Evolutionary conservation across 2,797 vertebrate genomes (phyloP).

Genomic region (Onychomys arenicola): DNA sequence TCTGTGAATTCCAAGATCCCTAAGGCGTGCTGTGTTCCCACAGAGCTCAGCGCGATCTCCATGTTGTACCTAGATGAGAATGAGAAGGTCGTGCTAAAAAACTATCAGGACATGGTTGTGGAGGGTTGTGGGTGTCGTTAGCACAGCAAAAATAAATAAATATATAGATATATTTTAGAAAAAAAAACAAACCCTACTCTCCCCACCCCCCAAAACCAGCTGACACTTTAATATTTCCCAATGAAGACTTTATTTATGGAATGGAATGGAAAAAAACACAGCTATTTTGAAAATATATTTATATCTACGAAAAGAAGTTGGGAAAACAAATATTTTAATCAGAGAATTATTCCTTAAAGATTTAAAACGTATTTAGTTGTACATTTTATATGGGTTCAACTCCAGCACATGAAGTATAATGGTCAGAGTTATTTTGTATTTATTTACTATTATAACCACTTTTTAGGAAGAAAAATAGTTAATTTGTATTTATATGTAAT

Average conservation of each 20-base stretch:
- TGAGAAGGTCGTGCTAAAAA: constrained; percentile 99
- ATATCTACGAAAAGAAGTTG: constrained; percentile 97
- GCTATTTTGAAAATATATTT: constrained; percentile 99
- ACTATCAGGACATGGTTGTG: constrained; percentile 99
- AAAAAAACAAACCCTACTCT: constrained; percentile 47
- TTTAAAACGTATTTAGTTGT: constrained; percentile 99
- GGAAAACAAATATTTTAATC: constrained; percentile 99
- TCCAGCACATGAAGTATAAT: constrained; percentile 99
- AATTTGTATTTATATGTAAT: constrained; percentile 99
- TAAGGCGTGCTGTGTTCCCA: constrained; percentile 98
- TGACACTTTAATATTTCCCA: constrained; percentile 97
- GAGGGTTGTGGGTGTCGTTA: constrained; percentile 99
- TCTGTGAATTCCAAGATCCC: constrained; percentile 99
- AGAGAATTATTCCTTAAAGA: constrained; percentile 99
- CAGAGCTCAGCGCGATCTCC: constrained; percentile 98
- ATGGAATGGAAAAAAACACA: constrained; percentile 93
- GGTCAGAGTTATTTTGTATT: constrained; percentile 99
- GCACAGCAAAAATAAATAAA: constrained; percentile 86
- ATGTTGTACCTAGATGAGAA: constrained; percentile 99
- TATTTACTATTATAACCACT: constrained; percentile 99
- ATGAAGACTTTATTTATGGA: constrained; percentile 99
- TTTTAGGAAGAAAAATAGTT: constrained; percentile 98
- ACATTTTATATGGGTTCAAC: constrained; percentile 99
- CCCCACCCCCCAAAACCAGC: constrained; percentile 79
- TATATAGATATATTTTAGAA: constrained; percentile 75